Evolutionary conservation across 2,888 invertebrate species (phyloP).

Genomic region (Nomada flava): DNA sequence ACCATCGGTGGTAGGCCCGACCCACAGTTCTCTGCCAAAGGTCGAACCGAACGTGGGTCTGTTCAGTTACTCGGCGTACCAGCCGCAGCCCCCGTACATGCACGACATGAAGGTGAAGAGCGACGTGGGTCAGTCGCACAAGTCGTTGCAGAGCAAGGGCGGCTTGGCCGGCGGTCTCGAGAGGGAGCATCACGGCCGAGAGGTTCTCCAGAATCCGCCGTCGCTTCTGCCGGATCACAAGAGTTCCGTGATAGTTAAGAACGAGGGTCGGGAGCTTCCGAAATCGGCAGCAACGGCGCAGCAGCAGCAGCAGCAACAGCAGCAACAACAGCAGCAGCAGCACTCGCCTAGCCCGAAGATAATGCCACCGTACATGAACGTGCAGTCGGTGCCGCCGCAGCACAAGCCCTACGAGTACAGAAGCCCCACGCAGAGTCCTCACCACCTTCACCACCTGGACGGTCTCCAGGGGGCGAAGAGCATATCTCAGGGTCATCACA

Average conservation of each 20-base stretch:
- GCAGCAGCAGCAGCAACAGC: slow-evolving; percentile 81
- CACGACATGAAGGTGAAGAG: slow-evolving; percentile 88
- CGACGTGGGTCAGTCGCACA: slow-evolving; percentile 82
- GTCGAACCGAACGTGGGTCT: slow-evolving; percentile 89
- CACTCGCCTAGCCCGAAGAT: slow-evolving; percentile 83
- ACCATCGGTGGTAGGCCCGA: slow-evolving; percentile 65
- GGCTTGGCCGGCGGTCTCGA: slow-evolving; percentile 81
- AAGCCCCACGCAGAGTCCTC: slow-evolving; percentile 83
- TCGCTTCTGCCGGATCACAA: slow-evolving; percentile 89
- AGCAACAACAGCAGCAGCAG: slow-evolving; percentile 68
- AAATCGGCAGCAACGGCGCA: slow-evolving; percentile 83
- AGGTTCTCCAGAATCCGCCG: slow-evolving; percentile 87
- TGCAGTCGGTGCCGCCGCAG: slow-evolving; percentile 78
- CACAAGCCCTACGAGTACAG: slow-evolving; percentile 83
- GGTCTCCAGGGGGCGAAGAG: slow-evolving; percentile 76
- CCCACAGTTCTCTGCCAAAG: slow-evolving; percentile 84
- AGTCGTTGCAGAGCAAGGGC: slow-evolving; percentile 81
- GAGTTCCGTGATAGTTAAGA: slow-evolving; percentile 92
- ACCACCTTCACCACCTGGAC: slow-evolving; percentile 84
- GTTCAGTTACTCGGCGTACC: slow-evolving; percentile 88
- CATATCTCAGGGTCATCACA: slow-evolving; percentile 83
- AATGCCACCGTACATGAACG: slow-evolving; percentile 80
- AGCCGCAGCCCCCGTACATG: slow-evolving; percentile 83
- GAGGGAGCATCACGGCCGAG: slow-evolving; percentile 81
- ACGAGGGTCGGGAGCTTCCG: slow-evolving; percentile 88